These are phyloP conservation scores for Congeria kusceri DNA, from an alignment of 2,888 invertebrate species.

Conservation along the genomic window DNA sequence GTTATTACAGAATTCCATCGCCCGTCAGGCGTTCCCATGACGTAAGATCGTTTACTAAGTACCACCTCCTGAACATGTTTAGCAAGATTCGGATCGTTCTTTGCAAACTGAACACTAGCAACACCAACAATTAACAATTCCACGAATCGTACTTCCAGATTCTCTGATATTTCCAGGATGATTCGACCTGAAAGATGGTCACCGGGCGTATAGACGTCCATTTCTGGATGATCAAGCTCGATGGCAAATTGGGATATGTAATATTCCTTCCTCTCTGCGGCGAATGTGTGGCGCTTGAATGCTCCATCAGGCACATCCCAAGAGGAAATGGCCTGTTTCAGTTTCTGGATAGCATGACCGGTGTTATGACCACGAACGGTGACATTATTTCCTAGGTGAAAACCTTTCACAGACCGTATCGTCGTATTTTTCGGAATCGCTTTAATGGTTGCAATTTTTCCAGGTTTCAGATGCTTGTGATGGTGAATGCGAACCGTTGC, in stretches of 20 bases:
- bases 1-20: conserved; percentile 74
- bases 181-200: conserved; percentile 78
- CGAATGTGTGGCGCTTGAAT: conserved; percentile 55
- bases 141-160: conserved; percentile 78
- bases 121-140: conserved; percentile 79
- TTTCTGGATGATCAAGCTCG: conserved; percentile 72
- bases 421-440: conserved; percentile 53
- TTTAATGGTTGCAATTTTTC: conserved; percentile 47
- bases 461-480: conserved; percentile 26
- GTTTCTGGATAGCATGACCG: conserved; percentile 42
- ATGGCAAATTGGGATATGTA: conserved; percentile 77
- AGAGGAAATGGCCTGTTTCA: conserved; percentile 23
- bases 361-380: conserved; percentile 55
- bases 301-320: conserved; percentile 43
- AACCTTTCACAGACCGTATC: conserved; percentile 48
- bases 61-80: conserved; percentile 74
- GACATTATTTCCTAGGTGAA: conserved; percentile 53
- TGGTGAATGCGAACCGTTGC: conserved; percentile 45
- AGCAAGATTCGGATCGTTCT: conserved; percentile 62
- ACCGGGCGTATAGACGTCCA: conserved; percentile 76
- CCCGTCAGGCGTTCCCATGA: conserved; percentile 77
- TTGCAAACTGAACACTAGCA: conserved; percentile 69
- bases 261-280: conserved; percentile 64
- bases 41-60: conserved; percentile 75
- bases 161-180: conserved; percentile 73